These are phyloP conservation scores for Helostoma temminkii DNA, from an alignment of 2,797 vertebrate genomes.

Conservation along the genomic window DNA sequence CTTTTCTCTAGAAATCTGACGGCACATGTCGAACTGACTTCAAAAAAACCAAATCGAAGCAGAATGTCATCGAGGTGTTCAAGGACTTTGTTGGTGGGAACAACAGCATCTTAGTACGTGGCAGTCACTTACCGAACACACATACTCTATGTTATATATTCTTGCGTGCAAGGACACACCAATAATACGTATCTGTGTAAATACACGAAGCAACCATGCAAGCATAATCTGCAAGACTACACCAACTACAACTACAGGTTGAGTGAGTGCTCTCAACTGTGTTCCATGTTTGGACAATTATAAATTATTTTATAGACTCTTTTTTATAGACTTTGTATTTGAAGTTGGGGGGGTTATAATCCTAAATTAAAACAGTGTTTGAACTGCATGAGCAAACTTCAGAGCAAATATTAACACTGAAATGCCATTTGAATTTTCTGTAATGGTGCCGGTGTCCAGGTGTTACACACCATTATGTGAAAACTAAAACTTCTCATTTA, in stretches of 20 bases:
- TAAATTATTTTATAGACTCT: slow-evolving; percentile 14
- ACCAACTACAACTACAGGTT: slow-evolving; percentile 11
- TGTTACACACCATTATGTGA: not conserved
- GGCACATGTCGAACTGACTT: slow-evolving; percentile 96
- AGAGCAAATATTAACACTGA: slow-evolving; percentile 37
- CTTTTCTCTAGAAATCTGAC: slow-evolving; percentile 88
- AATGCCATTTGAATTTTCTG: slow-evolving; percentile 44
- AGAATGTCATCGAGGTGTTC: slow-evolving; percentile 92
- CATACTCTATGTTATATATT: not conserved
- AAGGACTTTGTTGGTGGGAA: slow-evolving; percentile 91
- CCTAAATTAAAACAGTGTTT: slow-evolving; percentile 47
- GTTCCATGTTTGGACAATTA: slow-evolving; percentile 39
- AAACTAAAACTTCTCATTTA: not conserved
- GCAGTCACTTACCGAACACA: not conserved
- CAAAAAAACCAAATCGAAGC: slow-evolving; percentile 93
- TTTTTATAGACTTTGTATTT: slow-evolving; percentile 13
- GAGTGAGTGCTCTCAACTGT: slow-evolving; percentile 27
- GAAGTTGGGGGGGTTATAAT: not conserved
- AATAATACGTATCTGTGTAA: not conserved
- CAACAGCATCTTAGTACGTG: slow-evolving; percentile 88
- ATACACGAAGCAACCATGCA: slow-evolving; percentile 12
- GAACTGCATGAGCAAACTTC: slow-evolving; percentile 18
- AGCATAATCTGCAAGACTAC: slow-evolving; percentile 16
- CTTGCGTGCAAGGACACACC: not conserved
- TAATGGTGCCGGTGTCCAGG: not conserved